Evolutionary conservation across 2,797 vertebrate species (phyloP), one percentile per base, ranked within the genome.

Genomic region (Leuciscus waleckii): DNA sequence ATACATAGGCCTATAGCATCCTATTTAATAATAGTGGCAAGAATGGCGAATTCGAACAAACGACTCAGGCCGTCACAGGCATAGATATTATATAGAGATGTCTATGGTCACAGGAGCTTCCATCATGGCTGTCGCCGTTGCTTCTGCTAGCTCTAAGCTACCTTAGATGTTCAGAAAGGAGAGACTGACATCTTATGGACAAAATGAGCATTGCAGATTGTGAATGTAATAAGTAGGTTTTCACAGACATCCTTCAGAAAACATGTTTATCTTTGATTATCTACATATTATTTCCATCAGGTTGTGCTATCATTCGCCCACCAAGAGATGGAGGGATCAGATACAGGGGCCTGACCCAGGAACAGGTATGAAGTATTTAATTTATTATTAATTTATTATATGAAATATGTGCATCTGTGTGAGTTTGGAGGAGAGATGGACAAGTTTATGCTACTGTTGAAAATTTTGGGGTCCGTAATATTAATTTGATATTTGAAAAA

Each of bases 281-380:
- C 21, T 75, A 16, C 26, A 11, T 81, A 58, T 46, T 88, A 4
- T 41, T 86, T 51, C 82, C 84, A 51, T 13, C 90, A 97, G 96
- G 97, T 32, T 97, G 97, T 91, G 92, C 92, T 51, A 97, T 97
- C 88, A 97, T 97, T 92, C 95, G 95, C 80, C 96, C 97, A 0
- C 97, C 97, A 10, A 94, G 95, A 90, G 96, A 97, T 81, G 97
- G 97, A 85, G 97, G 97, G n/a, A 97, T 97, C 88, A 92, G 96
- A 61, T 97, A 97, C 92, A 90, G 96, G 82, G 97, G 97, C 7
- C 91, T 97, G 89, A 97, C 97, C 21, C 96, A 97, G 9, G 95
- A 97, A 87, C 94, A 94, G 94, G 94, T 94, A 68, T 43, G n/a
- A 21, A 43, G 29, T 17, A 61, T 43, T 58, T 32, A 1, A 5